phyloP scores from a whole-genome alignment of 2,888 invertebrate species.

The Caenorhabditis wallacei region DNA sequence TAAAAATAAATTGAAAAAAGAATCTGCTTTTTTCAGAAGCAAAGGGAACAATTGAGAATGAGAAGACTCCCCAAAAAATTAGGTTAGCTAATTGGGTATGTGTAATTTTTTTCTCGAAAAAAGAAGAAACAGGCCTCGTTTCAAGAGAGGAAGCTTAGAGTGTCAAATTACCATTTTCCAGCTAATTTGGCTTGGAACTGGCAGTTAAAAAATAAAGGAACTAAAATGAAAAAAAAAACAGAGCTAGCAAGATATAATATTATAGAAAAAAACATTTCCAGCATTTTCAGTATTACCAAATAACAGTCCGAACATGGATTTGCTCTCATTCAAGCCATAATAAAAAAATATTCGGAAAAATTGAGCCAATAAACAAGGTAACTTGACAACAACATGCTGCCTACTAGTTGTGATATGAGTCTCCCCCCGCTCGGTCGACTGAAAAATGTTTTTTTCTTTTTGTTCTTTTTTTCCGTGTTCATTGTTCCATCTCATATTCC shows the following conservation, averaged over 20 bases:
- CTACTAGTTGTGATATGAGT: conserved; percentile 10
- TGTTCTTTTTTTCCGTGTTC: conserved; percentile 42
- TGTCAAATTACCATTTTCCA: conserved; percentile 3
- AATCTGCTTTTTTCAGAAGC: background rate
- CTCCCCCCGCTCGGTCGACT: background rate
- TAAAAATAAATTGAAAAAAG: background rate
- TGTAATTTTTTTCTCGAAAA: background rate
- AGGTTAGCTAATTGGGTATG: conserved; percentile 16
- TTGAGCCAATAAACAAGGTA: background rate
- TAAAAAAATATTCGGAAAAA: background rate
- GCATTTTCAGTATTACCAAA: too few relatives aligned
- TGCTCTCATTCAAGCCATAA: background rate
- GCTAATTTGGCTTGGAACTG: too few relatives aligned
- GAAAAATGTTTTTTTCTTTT: conserved; percentile 15
- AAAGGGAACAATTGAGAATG: background rate
- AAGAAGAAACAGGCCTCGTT: conserved; percentile 4
- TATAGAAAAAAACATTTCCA: too few relatives aligned
- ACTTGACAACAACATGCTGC: conserved; percentile 1
- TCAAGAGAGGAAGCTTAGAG: background rate
- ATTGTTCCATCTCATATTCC: conserved; percentile 67
- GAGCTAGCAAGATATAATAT: too few relatives aligned
- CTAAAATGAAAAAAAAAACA: too few relatives aligned
- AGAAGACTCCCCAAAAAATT: conserved; percentile 7
- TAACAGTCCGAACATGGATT: too few relatives aligned
- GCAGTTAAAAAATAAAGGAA: too few relatives aligned